These are phyloP conservation scores for Toxotes jaculatrix DNA, from an alignment of 2,113 vertebrate genomes.

Conservation along the genomic window DNA sequence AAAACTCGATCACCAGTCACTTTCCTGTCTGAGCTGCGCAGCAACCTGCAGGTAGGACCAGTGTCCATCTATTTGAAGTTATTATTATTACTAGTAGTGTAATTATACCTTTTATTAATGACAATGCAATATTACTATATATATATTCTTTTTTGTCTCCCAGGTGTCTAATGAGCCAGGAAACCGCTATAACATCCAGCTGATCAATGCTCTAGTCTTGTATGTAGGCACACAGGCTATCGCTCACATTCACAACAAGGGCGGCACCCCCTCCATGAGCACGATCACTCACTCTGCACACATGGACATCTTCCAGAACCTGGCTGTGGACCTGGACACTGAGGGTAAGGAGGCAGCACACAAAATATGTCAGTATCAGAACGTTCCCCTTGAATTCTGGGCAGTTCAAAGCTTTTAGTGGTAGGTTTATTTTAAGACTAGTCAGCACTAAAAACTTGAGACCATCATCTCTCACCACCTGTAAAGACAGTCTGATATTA, in stretches of 20 bases:
- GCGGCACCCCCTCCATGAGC: constrained; percentile 99
- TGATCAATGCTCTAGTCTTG: constrained; percentile 98
- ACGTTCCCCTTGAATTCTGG: background rate
- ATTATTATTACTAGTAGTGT: background rate
- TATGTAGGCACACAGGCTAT: constrained; percentile 99
- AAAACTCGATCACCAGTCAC: constrained; percentile 99
- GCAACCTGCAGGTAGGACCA: constrained; percentile 92
- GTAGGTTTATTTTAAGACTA: no score
- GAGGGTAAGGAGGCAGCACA: constrained; percentile 87
- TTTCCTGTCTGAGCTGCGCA: constrained; percentile 96
- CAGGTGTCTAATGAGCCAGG: constrained; percentile 99
- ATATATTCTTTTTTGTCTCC: background rate
- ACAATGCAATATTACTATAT: no score
- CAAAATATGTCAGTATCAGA: background rate
- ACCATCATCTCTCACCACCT: no score
- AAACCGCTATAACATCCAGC: constrained; percentile 99
- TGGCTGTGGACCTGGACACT: constrained; percentile 98
- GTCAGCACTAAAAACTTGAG: background rate
- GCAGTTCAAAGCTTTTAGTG: background rate
- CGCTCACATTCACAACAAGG: constrained; percentile 99
- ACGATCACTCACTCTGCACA: constrained; percentile 99
- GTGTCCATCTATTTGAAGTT: fast-evolving
- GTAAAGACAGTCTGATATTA: background rate
- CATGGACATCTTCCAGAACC: constrained; percentile 99
- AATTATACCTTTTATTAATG: no score